Evolutionary conservation across 2,888 invertebrate species (phyloP), one percentile per base, ranked within the genome.

Genomic region (Nesidiocoris tenuis): DNA sequence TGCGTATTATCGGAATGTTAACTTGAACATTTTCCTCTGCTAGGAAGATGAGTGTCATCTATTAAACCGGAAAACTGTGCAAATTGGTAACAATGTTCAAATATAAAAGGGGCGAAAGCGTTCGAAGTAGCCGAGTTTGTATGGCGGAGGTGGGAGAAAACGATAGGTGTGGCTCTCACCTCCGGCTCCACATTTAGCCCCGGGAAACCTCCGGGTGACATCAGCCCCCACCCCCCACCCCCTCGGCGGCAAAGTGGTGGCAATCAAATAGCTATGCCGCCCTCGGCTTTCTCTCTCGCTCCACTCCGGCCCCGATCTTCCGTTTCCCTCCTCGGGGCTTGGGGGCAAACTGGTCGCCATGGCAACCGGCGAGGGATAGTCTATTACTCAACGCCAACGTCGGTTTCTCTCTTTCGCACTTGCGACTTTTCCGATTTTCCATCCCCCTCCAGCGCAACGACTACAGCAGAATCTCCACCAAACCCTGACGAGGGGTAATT

Each of bases 261-360:
- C 70, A 70, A 70, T 70, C 70, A 70, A 70, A 70, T 59, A 70
- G 70, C 61, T 57, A 70, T 61, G 70, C 59, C 59, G 59, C 59
- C 59, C 54, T n/a, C 25, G n/a, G 55, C 39, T 12, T 12, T 39
- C 39, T 39, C 39, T 16, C 59, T 59, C 59, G 17, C 3, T 9
- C n/a, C 5, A 17, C 59, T 59, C 59, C n/a, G 59, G 59, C n/a
- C n/a, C 3, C 18, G 7, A 59, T 59, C 59, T 18, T 18, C 59
- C n/a, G n/a, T 18, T 5, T 59, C n/a, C n/a, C 18, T 59, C 17
- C 17, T n/a, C n/a, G 3, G 59, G n/a, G 7, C 3, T n/a, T 3
- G n/a, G 59, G 59, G 59, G 18, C 3, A n/a, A 16, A 18, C 17
- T 5, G 59, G 70, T 70, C 70, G 24, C 19, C 70, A 70, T 70